phyloP scores from a whole-genome alignment of 2,888 invertebrate genomes.

The Xestia xanthographa region DNA sequence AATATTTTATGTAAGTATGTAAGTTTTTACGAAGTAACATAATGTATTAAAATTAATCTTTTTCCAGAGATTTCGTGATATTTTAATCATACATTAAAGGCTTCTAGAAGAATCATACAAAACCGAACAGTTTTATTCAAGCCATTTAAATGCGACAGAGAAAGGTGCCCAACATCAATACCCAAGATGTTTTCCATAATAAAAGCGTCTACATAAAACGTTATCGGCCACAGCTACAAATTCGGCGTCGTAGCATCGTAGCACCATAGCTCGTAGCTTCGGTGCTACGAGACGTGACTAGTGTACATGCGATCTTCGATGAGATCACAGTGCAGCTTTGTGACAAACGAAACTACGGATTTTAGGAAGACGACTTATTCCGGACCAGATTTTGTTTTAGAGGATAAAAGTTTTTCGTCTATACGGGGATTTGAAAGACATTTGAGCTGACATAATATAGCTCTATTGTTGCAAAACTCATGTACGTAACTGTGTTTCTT shows the following conservation, averaged over 20 bases:
- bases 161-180: constrained; percentile 29
- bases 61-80: background rate
- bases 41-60: background rate
- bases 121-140: constrained; percentile 6
- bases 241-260: constrained; percentile 58
- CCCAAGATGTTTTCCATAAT: constrained; percentile 51
- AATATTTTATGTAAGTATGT: no score
- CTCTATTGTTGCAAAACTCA: background rate
- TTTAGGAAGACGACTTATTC: constrained; percentile 46
- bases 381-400: constrained; percentile 33
- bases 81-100: background rate
- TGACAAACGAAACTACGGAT: constrained; percentile 59
- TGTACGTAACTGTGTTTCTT: background rate
- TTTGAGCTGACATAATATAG: background rate
- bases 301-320: constrained; percentile 62
- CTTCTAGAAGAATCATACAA: background rate
- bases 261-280: constrained; percentile 52
- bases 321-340: constrained; percentile 62
- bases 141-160: constrained; percentile 36
- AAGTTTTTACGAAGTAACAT: no score
- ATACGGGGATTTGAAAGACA: constrained; percentile 6
- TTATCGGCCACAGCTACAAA: constrained; percentile 63
- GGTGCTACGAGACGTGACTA: constrained; percentile 62
- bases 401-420: constrained; percentile 30
- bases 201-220: constrained; percentile 56